Percentiles rank a stretch among this genome's conserved stretches.
phyloP scores from a whole-genome alignment of 2,797 vertebrate species.

The Danio jaintianensis region DNA sequence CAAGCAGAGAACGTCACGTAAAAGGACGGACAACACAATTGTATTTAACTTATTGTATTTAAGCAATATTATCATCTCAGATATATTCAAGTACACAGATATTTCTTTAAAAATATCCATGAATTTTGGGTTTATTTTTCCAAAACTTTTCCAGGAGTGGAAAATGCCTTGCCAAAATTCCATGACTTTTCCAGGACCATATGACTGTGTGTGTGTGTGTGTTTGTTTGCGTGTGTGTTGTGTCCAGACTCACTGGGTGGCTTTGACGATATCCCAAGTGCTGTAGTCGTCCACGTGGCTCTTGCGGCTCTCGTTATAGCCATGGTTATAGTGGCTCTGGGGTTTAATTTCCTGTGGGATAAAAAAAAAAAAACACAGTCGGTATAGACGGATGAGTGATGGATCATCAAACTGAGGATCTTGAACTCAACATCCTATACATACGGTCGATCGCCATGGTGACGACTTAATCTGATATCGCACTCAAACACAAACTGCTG shows the following conservation, averaged over 20 bases:
- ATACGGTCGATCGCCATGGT: neutral
- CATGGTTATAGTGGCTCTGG: slow-evolving; percentile 95
- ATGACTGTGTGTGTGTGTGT: neutral
- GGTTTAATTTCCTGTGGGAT: slow-evolving; percentile 90
- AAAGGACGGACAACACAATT: no score
- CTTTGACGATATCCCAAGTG: slow-evolving; percentile 99
- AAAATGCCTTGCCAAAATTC: no score
- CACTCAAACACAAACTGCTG: neutral
- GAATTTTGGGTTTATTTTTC: no score
- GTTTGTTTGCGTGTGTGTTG: neutral
- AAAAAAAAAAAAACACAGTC: neutral
- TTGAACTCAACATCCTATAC: neutral
- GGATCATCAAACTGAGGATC: neutral
- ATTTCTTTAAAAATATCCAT: no score
- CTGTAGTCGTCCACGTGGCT: slow-evolving; percentile 97
- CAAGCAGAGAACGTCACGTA: no score
- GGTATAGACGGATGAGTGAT: neutral
- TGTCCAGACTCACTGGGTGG: slow-evolving; percentile 90
- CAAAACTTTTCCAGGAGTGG: no score
- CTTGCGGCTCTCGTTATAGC: slow-evolving; percentile 94
- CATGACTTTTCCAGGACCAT: no score
- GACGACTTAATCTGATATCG: neutral
- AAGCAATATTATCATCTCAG: no score
- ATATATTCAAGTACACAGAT: no score
- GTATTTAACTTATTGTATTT: no score